Percentiles rank a stretch among this genome's conserved stretches.
Conservation (phyloP, 2,113 vertebrate species). For the Panthera tigris region DNA sequence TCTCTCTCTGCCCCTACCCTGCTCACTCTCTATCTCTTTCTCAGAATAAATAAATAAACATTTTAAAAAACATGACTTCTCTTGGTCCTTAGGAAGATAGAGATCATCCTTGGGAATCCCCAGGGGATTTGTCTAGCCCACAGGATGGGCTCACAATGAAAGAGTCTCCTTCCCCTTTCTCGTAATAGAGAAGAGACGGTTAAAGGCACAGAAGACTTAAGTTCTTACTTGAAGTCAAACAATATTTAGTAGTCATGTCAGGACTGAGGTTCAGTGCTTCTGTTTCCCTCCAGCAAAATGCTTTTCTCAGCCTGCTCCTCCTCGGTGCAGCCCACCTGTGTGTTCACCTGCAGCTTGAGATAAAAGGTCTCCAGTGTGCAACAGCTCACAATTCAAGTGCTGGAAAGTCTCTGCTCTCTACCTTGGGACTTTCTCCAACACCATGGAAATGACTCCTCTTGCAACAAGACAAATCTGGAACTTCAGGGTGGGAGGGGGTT, state of each 20-base stretch:
- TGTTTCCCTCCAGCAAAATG: neutral
- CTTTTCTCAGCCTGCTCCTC: rapidly evolving
- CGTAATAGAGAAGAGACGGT: neutral
- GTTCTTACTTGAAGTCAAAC: neutral
- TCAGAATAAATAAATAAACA: too few relatives aligned
- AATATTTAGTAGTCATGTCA: neutral
- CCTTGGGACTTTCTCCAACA: neutral
- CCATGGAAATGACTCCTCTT: neutral
- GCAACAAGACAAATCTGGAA: neutral
- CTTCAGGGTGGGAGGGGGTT: neutral
- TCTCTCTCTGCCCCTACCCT: too few relatives aligned
- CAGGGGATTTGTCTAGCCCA: neutral
- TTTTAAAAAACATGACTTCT: neutral
- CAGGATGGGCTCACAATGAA: neutral
- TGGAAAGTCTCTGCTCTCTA: neutral
- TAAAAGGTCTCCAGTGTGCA: rapidly evolving
- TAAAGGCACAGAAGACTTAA: neutral
- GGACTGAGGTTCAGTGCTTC: neutral
- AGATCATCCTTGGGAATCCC: neutral
- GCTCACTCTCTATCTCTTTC: too few relatives aligned
- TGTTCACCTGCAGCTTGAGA: neutral
- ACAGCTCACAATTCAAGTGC: neutral
- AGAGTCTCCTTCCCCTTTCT: neutral
- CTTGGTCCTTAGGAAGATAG: neutral
- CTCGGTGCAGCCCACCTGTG: neutral